Evolutionary conservation across 64 coral and sea anemone genomes (phyloP).

Genomic region (Stylophora pistillata): DNA sequence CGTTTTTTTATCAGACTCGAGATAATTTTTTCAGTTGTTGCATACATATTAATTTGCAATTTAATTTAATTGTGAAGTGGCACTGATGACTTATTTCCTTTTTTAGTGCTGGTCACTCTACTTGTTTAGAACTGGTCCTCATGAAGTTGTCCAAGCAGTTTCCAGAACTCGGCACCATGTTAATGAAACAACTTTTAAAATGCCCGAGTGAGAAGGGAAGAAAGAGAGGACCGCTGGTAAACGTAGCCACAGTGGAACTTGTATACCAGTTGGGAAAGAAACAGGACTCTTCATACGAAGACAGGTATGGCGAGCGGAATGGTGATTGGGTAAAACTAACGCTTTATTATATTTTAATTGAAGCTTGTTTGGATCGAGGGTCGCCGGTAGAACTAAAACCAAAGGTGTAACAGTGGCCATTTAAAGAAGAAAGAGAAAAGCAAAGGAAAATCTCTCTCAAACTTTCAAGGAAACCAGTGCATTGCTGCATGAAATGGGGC

Average conservation of each 20-base stretch:
- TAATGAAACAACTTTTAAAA: conserved; percentile 60
- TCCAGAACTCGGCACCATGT: conserved; percentile 58
- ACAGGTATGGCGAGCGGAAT: not conserved
- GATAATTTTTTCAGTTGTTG: not conserved
- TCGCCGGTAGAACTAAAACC: too few relatives aligned
- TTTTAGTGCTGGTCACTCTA: conserved; percentile 63
- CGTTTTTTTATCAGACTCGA: too few relatives aligned
- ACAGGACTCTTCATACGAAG: conserved; percentile 41
- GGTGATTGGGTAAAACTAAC: not conserved
- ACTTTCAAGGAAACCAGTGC: too few relatives aligned
- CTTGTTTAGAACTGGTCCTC: conserved; percentile 79
- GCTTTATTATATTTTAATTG: not conserved
- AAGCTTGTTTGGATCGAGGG: not conserved
- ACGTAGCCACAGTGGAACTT: conserved; percentile 74
- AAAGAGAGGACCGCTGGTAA: conserved; percentile 43
- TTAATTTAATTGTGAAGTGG: not conserved
- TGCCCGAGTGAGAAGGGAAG: conserved; percentile 24
- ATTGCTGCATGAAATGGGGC: too few relatives aligned
- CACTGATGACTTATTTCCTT: not conserved
- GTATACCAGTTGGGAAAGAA: conserved; percentile 78
- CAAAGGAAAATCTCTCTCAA: too few relatives aligned
- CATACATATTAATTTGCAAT: not conserved
- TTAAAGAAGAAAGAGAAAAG: too few relatives aligned
- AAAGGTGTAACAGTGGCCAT: too few relatives aligned
- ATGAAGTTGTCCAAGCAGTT: conserved; percentile 70